A percentile compares a stretch with the other conserved stretches of the same genome.
Conservation (phyloP, 2,888 invertebrate genomes). For the Esperia sulphurella region DNA sequence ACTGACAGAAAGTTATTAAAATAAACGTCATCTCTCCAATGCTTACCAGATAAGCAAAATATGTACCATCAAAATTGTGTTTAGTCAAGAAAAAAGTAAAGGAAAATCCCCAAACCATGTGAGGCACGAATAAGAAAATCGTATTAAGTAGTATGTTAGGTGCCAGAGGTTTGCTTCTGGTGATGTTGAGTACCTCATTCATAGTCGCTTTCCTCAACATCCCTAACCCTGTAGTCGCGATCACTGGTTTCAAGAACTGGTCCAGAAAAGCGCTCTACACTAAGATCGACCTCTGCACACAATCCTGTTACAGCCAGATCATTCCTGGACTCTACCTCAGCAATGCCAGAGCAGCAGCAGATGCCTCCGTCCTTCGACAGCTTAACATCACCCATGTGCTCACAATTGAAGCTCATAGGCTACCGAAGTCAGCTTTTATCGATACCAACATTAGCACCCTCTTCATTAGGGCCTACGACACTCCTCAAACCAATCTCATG, state of each 20-base stretch:
- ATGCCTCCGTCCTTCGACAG: conserved; percentile 46
- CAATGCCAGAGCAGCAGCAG: conserved; percentile 65
- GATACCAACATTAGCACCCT: conserved; percentile 58
- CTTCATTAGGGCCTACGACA: conserved; percentile 71
- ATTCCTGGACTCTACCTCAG: conserved; percentile 63
- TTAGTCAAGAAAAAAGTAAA: not conserved
- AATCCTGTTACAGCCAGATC: conserved; percentile 62
- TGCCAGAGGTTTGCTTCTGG: conserved; percentile 9
- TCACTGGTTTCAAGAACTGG: conserved; percentile 57
- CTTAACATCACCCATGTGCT: conserved; percentile 72
- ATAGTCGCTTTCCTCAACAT: conserved; percentile 58
- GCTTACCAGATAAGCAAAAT: not conserved
- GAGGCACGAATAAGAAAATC: not conserved
- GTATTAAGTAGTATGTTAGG: conserved; percentile 3
- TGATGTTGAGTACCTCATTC: conserved; percentile 40
- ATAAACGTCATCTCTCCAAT: not conserved
- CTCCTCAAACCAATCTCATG: conserved; percentile 61
- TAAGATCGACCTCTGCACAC: conserved; percentile 65
- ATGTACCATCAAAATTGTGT: not conserved
- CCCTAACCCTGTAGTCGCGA: conserved; percentile 52
- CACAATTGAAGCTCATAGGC: conserved; percentile 61
- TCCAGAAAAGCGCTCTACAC: conserved; percentile 53
- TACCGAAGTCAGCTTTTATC: conserved; percentile 57
- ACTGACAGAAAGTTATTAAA: not conserved
- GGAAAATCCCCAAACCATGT: not conserved